Evolutionary conservation across 2,113 vertebrate species (phyloP), one percentile per base, ranked within the genome.

Genomic region (Austrofundulus limnaeus): DNA sequence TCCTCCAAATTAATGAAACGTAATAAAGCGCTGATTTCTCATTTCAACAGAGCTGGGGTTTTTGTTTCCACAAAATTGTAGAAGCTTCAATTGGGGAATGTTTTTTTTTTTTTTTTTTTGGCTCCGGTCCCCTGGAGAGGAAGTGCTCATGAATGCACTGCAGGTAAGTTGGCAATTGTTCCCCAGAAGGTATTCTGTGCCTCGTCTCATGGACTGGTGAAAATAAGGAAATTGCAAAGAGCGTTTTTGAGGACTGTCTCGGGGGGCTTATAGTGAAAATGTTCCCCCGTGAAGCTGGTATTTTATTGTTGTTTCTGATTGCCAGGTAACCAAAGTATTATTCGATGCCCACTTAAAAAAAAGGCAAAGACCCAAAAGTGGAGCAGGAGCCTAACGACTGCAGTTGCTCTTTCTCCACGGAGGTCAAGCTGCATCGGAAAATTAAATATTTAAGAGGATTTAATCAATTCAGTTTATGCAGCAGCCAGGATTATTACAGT

Each of bases 31-130:
- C 66, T 72, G 64, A 85, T 70, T 81, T 51, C 60, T 78, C 57
- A 76, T 77, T 69, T 70, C 50, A 25, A 54, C 53, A 62, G 61
- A 63, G 54, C 48, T 53, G 25, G n/a, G n/a, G n/a, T n/a, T n/a
- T n/a, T n/a, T 68, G 61, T 70, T 72, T 47, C 66, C 57, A 80
- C 57, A 66, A 72, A 75, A 54, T 52, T 42, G 62, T 24, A 28
- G 31, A 77, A 71, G 77, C 67, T 67, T 61, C 74, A 82, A 85
- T 73, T 80, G 79, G 74, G 76, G 60, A 46, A 34, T 37, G 64
- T 52, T 73, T 89, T 83, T 84, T 75, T 28, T 28, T 28, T 28
- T 28, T n/a, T n/a, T n/a, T n/a, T n/a, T n/a, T n/a, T n/a, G n/a
- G 83, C 83, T 1, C 51, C 52, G 74, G 78, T 80, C 68, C 38